Percentiles rank a stretch among this genome's conserved stretches.
These are phyloP conservation scores for Achroia grisella DNA, from an alignment of 1,140 invertebrate genomes.

Conservation along the genomic window DNA sequence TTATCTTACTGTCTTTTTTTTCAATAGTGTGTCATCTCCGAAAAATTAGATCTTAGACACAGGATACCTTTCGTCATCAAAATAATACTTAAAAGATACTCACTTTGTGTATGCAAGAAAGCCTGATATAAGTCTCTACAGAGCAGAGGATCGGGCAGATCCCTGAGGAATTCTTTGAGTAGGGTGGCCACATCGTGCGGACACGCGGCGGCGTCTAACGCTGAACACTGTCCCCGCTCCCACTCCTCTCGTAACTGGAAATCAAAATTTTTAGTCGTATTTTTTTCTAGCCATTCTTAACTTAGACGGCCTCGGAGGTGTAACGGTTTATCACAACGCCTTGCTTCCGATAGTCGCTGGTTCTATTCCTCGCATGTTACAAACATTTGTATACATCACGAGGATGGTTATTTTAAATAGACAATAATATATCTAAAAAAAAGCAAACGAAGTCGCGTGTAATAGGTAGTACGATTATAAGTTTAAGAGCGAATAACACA, in stretches of 20 bases:
- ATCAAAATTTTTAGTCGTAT: background rate
- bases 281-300: too few relatives aligned
- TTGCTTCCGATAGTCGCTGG: too few relatives aligned
- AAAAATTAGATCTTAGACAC: too few relatives aligned
- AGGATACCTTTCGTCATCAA: background rate
- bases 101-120: conserved; percentile 94
- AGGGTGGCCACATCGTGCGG: conserved; percentile 95
- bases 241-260: conserved; percentile 92
- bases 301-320: too few relatives aligned
- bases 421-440: too few relatives aligned
- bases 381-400: too few relatives aligned
- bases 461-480: background rate
- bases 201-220: conserved; percentile 86
- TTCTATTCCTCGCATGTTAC: too few relatives aligned
- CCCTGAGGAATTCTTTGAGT: conserved; percentile 94
- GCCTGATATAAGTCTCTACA: conserved; percentile 91
- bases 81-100: conserved; percentile 42
- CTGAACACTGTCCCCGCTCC: conserved; percentile 86
- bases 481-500: background rate
- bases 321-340: too few relatives aligned
- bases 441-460: background rate
- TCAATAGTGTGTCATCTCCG: conserved; percentile 2
- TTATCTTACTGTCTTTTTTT: too few relatives aligned
- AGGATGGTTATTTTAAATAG: too few relatives aligned
- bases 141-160: conserved; percentile 93